A percentile compares a stretch with the other conserved stretches of the same genome.
phyloP scores from a whole-genome alignment of 1,140 invertebrate species.

The Lepidurus couesii region DNA sequence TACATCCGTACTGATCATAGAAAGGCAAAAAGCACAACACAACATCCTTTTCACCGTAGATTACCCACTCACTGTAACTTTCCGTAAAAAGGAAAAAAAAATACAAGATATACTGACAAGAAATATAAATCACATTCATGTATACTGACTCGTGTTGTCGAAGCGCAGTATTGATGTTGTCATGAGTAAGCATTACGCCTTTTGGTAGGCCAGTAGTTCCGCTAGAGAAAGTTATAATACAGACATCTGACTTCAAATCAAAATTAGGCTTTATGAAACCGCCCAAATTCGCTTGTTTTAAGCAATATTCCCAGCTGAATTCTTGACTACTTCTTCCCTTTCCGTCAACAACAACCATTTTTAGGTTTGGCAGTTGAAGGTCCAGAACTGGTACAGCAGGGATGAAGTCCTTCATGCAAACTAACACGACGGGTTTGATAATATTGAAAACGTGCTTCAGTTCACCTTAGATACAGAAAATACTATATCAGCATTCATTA shows the following conservation, averaged over 20 bases:
- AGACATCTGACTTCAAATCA: neutral
- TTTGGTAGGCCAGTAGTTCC: constrained; percentile 86
- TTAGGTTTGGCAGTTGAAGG: neutral
- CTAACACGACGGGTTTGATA: neutral
- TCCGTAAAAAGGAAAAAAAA: neutral
- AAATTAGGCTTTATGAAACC: neutral
- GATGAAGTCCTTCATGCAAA: neutral
- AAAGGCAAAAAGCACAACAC: constrained; percentile 15
- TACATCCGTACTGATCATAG: constrained; percentile 11
- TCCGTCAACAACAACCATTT: neutral
- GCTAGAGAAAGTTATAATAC: constrained; percentile 52
- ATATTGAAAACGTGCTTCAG: neutral
- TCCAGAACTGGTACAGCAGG: neutral
- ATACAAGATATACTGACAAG: neutral
- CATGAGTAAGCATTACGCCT: constrained; percentile 73
- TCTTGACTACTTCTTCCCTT: neutral
- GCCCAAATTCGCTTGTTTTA: neutral
- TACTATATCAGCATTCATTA: neutral
- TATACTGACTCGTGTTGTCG: constrained; percentile 47
- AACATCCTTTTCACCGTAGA: neutral
- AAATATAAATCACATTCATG: constrained; percentile 33
- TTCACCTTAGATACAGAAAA: neutral
- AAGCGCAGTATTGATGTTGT: constrained; percentile 64
- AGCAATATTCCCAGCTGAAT: neutral
- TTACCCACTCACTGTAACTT: too few species aligned